phyloP scores from a whole-genome alignment of 2,113 vertebrate genomes.

The Poecile atricapillus region DNA sequence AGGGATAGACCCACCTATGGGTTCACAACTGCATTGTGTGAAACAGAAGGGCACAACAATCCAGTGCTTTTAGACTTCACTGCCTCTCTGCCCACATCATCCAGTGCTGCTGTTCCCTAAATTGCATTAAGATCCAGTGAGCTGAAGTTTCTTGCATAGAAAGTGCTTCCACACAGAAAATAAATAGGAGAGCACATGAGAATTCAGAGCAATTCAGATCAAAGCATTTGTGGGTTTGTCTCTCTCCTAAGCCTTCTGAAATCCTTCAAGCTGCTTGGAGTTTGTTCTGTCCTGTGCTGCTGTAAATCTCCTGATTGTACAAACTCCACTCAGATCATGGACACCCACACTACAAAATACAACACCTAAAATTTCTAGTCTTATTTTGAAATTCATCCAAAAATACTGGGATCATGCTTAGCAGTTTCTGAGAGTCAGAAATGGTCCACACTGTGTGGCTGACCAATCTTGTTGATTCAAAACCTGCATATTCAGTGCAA shows the following conservation, averaged over 20 bases:
- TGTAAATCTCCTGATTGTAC: background rate
- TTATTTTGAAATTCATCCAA: background rate
- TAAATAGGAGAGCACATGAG: background rate
- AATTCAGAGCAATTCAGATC: background rate
- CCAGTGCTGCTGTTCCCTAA: background rate
- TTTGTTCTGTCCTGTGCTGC: background rate
- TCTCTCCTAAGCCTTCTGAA: background rate
- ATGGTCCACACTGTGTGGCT: rapidly evolving
- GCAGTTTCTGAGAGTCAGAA: background rate
- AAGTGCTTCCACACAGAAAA: background rate
- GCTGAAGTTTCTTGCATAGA: background rate
- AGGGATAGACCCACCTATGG: too few relatives aligned
- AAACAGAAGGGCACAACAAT: background rate
- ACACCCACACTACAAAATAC: background rate
- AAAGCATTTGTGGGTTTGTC: background rate
- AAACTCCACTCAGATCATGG: background rate
- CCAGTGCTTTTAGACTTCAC: background rate
- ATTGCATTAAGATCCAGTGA: background rate
- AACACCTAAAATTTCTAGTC: background rate
- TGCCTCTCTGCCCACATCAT: background rate
- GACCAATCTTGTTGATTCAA: background rate
- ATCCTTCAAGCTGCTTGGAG: background rate
- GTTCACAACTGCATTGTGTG: background rate
- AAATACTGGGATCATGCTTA: rapidly evolving
- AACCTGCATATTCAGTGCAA: background rate